Percentiles rank a stretch among this genome's conserved stretches.
Conservation (phyloP, 1,140 invertebrate genomes). For the Drosophila neocordata region DNA sequence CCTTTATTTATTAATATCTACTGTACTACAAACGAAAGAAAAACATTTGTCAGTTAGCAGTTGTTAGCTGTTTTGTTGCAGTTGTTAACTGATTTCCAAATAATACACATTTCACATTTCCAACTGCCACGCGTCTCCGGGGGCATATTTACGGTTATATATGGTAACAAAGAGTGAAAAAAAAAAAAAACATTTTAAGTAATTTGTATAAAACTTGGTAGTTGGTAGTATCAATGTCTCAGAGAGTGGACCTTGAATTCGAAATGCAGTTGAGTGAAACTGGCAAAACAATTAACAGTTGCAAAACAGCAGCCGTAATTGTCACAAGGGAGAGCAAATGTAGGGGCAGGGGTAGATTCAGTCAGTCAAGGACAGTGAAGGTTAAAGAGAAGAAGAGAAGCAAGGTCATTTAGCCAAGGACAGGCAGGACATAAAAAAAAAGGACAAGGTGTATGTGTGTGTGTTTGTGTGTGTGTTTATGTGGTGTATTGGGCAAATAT, state of each 20-base stretch:
- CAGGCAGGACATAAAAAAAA: slow-evolving; percentile 49
- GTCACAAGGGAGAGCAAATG: not conserved
- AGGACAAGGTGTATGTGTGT: not conserved
- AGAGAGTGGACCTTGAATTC: slow-evolving; percentile 63
- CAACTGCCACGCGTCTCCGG: slow-evolving; percentile 62
- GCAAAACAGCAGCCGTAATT: slow-evolving; percentile 45
- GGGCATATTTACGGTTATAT: not conserved
- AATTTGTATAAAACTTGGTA: slow-evolving; percentile 23
- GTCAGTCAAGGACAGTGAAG: slow-evolving; percentile 46
- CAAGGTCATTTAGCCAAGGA: slow-evolving; percentile 55
- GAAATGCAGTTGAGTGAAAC: slow-evolving; percentile 44
- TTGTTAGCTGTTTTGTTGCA: not conserved
- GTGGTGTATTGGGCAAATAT: slow-evolving; percentile 47
- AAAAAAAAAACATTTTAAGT: slow-evolving; percentile 7
- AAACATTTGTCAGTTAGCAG: slow-evolving; percentile 46
- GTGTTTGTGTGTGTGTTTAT: slow-evolving; percentile 33
- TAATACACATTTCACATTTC: slow-evolving; percentile 15
- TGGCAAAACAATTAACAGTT: slow-evolving; percentile 66
- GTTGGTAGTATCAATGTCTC: slow-evolving; percentile 7
- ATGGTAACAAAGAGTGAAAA: no score
- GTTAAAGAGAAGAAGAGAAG: slow-evolving; percentile 44
- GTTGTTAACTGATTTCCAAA: slow-evolving; percentile 29
- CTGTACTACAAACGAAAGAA: not conserved
- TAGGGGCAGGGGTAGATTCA: not conserved
- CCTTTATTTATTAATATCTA: not conserved